Base-by-base conservation (phyloP, 1,140 invertebrate species). In the Papilio machaon region DNA sequence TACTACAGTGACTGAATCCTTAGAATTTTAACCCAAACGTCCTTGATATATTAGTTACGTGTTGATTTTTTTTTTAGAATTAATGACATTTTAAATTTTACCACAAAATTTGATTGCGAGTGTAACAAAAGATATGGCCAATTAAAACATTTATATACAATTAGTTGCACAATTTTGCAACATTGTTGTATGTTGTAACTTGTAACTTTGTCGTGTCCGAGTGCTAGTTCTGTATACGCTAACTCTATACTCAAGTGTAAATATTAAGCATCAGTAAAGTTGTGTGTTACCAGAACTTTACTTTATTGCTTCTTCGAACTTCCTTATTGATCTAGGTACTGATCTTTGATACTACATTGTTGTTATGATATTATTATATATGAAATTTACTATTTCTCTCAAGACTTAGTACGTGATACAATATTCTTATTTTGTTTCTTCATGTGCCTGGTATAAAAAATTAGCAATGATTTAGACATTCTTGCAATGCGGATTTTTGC, bases 221-320 rank as follows among this genome's bases (percentile, higher is more conserved):
- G 23, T 30, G 30, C 64, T 64, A 64, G 60, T 64, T 64, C 23
- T 30, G 2, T 13, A 13, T 13, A 70, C 60, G 60, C 23, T 64
- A 15, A 70, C 30, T 70, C 30, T 23, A 67, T 35, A 70, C n/a
- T 52, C n/a, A 76, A 76, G 74, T 52, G 47, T 76, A 76, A 47
- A 76, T 52, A 10, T 54, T 76, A 75, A 52, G 46, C 46, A 46
- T 35, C 23, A 35, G 19, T 35, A 76, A 76, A 76, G 19, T 76
- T 76, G 74, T 35, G 5, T 76, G 47, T 76, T 52, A 13, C 47
- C 5, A 19, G 43, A 76, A 76, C 43, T 76, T 47, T 23, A 75
- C 73, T 75, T 76, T 76, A 76, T 76, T 49, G 23, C 19, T 49
- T 30, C 74, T 9, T 5, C 9, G 46, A 75, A 47, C 43, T 30